Evolutionary conservation across 2,113 vertebrate species (phyloP), one percentile per base, ranked within the genome.

Genomic region (Ahaetulla prasina): DNA sequence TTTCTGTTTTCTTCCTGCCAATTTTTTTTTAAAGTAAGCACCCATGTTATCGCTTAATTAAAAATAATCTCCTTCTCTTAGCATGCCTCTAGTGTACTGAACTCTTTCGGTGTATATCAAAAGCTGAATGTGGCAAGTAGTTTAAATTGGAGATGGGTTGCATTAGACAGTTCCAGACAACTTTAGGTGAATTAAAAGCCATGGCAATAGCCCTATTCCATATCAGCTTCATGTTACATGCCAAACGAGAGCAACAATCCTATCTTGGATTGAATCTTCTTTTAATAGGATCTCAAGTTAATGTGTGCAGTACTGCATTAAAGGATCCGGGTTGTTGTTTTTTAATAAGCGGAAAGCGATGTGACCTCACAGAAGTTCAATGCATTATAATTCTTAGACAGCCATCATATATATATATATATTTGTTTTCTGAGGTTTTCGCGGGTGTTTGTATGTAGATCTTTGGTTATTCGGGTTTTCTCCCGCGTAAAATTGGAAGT

Each of bases 301-400:
- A 90, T 39, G 47, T 8, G 4, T 74, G 20, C 30, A 90, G 12
- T 35, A 43, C 22, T 84, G 90, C 2, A 14, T 93, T 96, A 94
- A 93, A 91, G 91, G 91, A 47, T 89, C 3, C 74, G 27, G 87
- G 53, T 91, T n/a, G n/a, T n/a, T n/a, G n/a, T 91, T 94, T 63
- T 68, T 68, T 30, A 68, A 87, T 92, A 94, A 74, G 18, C 7
- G 0, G 57, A 94, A 87, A 95, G 93, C 89, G 94, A 92, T 93
- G 90, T 0, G 2, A 94, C 87, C 92, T 96, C 95, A 89, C 52
- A 88, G 94, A 96, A 94, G 68, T 94, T 35, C 53, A 94, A 92
- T 94, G 91, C 57, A 94, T 95, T 94, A 53, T n/a, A 90, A 55
- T 95, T 94, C 86, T 91, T 89, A 16, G 16, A 94, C 93, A 85